These are phyloP conservation scores for Proisotoma minuta DNA, from an alignment of 2,888 invertebrate species.

Conservation along the genomic window DNA sequence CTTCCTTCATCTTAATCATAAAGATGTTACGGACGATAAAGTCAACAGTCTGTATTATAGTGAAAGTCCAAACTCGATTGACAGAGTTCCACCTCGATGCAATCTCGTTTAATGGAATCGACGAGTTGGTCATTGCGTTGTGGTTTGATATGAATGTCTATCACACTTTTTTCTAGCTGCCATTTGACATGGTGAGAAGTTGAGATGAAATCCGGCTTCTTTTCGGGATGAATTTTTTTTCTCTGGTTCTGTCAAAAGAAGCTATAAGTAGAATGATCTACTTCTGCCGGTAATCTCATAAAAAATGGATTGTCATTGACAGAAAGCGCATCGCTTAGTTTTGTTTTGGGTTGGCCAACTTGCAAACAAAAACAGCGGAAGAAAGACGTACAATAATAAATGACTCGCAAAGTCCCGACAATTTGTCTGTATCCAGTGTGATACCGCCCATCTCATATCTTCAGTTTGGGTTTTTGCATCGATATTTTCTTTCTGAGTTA, in stretches of 20 bases:
- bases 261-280: too few relatives aligned
- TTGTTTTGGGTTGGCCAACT: too few relatives aligned
- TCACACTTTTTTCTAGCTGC: too few relatives aligned
- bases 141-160: too few relatives aligned
- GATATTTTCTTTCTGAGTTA: background rate
- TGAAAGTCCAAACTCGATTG: background rate
- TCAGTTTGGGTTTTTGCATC: slow-evolving; percentile 7
- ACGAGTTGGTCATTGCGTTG: too few relatives aligned
- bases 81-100: slow-evolving; percentile 1
- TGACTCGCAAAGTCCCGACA: slow-evolving; percentile 32
- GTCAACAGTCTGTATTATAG: too few relatives aligned
- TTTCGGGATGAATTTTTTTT: too few relatives aligned
- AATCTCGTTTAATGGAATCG: background rate
- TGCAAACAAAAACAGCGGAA: slow-evolving; percentile 5
- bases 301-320: slow-evolving; percentile 4
- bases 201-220: too few relatives aligned
- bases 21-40: background rate
- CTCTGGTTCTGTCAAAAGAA: too few relatives aligned
- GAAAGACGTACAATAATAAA: slow-evolving; percentile 23
- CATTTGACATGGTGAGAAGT: too few relatives aligned
- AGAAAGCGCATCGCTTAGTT: slow-evolving; percentile 7
- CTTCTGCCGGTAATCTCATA: slow-evolving; percentile 2
- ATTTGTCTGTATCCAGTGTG: slow-evolving; percentile 15
- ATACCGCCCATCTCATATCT: too few relatives aligned
- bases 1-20: background rate